These are phyloP conservation scores for Pollenia amentaria DNA, from an alignment of 2,888 invertebrate species.

Conservation along the genomic window DNA sequence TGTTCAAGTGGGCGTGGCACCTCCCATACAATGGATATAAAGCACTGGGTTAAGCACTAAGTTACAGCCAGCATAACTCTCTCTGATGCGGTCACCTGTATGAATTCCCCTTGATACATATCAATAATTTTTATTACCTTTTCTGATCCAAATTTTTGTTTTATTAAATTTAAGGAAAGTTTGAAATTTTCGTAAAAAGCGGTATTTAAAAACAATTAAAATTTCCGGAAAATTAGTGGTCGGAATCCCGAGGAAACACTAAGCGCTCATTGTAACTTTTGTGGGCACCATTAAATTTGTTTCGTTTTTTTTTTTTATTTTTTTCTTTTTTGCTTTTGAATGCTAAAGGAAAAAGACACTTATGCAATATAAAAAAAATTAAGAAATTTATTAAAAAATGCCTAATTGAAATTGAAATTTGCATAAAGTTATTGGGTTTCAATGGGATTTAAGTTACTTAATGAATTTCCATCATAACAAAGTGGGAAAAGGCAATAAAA, in stretches of 20 bases:
- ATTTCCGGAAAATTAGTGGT: not conserved
- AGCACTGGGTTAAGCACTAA: too few species aligned
- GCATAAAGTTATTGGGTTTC: constrained; percentile 66
- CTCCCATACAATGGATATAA: too few species aligned
- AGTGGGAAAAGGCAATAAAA: not conserved
- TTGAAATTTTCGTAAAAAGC: too few species aligned
- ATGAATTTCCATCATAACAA: constrained; percentile 16
- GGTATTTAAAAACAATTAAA: not conserved
- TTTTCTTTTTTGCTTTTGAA: not conserved
- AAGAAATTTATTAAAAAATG: constrained; percentile 52
- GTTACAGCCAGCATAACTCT: too few species aligned
- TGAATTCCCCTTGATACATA: too few species aligned
- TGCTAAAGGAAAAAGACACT: not conserved
- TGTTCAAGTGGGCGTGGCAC: too few species aligned
- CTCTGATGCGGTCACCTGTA: too few species aligned
- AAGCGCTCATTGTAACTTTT: not conserved
- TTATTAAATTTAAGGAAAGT: too few species aligned
- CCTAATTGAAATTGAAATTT: constrained; percentile 69
- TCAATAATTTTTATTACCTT: too few species aligned
- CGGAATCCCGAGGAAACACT: not conserved
- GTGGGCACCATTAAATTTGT: constrained; percentile 27
- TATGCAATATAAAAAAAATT: not conserved
- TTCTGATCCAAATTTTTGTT: too few species aligned
- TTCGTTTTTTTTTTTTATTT: not conserved
- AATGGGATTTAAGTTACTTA: constrained; percentile 55